Conservation (phyloP, 2,113 vertebrate species). For the Odontesthes bonariensis region DNA sequence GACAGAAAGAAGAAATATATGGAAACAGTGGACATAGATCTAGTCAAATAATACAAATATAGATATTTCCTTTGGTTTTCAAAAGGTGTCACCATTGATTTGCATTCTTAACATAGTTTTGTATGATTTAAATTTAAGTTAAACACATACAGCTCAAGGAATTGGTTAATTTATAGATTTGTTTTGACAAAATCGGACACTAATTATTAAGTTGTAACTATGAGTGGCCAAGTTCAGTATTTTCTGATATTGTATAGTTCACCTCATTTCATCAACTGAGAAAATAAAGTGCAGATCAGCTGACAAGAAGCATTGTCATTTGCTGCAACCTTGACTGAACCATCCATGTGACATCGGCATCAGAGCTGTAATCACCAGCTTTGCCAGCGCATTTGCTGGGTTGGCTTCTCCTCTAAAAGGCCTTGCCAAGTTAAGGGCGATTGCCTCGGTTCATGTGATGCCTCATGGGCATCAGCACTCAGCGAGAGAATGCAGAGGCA, state of each 20-base stretch:
- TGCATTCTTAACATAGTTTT: no score
- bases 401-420: conserved; percentile 48
- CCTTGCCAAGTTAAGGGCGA: conserved; percentile 55
- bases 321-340: conserved; percentile 11
- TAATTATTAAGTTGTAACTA: neutral
- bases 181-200: neutral
- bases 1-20: no score
- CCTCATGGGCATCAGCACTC: conserved; percentile 55
- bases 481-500: conserved; percentile 34
- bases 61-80: no score
- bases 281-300: neutral
- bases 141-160: neutral
- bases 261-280: neutral
- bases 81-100: no score
- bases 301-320: neutral
- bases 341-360: conserved; percentile 28
- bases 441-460: conserved; percentile 46
- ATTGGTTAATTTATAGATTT: neutral
- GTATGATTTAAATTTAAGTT: no score
- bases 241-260: neutral
- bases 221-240: neutral
- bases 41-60: no score
- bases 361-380: conserved; percentile 13
- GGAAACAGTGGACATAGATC: no score
- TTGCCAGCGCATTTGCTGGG: conserved; percentile 38